Evolutionary conservation across 2,888 invertebrate species (phyloP).

Genomic region (Stictocephala bisonia): DNA sequence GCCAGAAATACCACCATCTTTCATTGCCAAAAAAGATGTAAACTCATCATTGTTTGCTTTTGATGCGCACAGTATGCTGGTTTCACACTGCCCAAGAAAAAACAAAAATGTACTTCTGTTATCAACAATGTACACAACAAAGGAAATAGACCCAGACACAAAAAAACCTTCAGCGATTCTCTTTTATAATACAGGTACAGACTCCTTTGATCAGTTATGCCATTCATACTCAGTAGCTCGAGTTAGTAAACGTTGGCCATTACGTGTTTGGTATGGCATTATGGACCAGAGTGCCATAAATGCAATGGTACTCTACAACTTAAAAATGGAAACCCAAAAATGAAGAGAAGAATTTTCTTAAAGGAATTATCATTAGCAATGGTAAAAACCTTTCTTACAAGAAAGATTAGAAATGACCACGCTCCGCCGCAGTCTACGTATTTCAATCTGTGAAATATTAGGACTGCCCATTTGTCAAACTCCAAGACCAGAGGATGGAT

Average conservation of each 20-base stretch:
- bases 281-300: constrained; percentile 47
- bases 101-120: constrained; percentile 58
- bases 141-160: constrained; percentile 55
- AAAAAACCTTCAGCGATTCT: constrained; percentile 57
- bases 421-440: constrained; percentile 11
- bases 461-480: constrained; percentile 2
- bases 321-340: constrained; percentile 39
- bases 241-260: constrained; percentile 57
- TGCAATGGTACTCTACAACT: constrained; percentile 37
- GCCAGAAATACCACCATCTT: constrained; percentile 59
- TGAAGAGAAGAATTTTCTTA: constrained; percentile 39
- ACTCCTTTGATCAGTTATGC: constrained; percentile 58
- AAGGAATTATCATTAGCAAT: constrained; percentile 27
- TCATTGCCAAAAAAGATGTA: constrained; percentile 55
- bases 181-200: constrained; percentile 59
- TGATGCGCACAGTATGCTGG: constrained; percentile 56
- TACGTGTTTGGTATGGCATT: constrained; percentile 52
- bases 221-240: constrained; percentile 54
- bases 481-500: neutral
- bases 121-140: constrained; percentile 57
- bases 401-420: constrained; percentile 34
- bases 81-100: constrained; percentile 58
- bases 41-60: constrained; percentile 58
- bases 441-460: constrained; percentile 8
- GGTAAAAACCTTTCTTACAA: constrained; percentile 28